Evolutionary conservation across 1,140 invertebrate genomes (phyloP).

Genomic region (Halyomorpha halys): DNA sequence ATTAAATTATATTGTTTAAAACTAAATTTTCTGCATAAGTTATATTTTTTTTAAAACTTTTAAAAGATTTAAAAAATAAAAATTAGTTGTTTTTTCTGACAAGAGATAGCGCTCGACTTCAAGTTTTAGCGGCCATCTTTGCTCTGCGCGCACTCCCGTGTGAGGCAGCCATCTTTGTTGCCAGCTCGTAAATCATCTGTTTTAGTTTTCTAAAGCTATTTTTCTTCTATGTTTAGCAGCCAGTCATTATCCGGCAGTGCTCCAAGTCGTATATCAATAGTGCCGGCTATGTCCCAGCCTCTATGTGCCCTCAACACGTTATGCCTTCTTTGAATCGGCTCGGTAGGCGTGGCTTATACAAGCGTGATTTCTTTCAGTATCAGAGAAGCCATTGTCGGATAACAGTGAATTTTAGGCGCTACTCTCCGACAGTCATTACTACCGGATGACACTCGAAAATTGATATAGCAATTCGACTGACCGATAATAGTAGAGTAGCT

Average conservation of each 20-base stretch:
- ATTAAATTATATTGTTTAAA: no score
- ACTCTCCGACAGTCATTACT: background rate
- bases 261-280: slow-evolving; percentile 2
- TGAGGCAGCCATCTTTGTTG: slow-evolving; percentile 10
- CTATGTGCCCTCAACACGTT: no score
- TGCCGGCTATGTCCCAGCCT: no score
- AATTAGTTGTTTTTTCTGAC: background rate
- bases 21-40: no score
- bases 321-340: slow-evolving; percentile 2
- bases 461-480: no score
- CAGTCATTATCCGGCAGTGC: no score
- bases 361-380: slow-evolving; percentile 5
- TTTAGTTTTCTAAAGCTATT: slow-evolving; percentile 5
- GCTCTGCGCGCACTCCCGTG: background rate
- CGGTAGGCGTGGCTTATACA: slow-evolving; percentile 14
- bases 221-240: background rate
- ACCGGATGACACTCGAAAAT: no score
- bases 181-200: slow-evolving; percentile 1
- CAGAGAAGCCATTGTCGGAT: slow-evolving; percentile 7
- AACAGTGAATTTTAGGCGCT: background rate
- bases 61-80: no score
- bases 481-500: no score
- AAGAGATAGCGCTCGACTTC: slow-evolving; percentile 5
- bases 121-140: background rate
- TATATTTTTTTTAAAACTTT: no score